A percentile compares a stretch with the other conserved stretches of the same genome.
Conservation (phyloP, 2,113 vertebrate species). For the Nasalis larvatus region DNA sequence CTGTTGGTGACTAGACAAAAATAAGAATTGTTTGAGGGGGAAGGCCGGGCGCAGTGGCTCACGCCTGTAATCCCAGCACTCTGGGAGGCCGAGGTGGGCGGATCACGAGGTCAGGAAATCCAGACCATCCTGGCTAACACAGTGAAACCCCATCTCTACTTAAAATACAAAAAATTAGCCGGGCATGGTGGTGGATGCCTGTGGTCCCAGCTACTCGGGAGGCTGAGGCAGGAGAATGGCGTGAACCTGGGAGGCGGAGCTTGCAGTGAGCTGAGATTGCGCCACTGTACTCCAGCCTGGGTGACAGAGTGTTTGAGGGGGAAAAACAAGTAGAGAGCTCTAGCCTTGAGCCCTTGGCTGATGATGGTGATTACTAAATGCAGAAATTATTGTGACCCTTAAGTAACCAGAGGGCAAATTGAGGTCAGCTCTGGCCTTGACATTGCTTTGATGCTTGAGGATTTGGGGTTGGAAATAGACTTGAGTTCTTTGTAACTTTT, state of each 20-base stretch:
- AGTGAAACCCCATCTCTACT: too few species aligned
- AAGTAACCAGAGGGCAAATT: not conserved
- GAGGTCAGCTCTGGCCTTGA: not conserved
- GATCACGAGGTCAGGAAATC: too few species aligned
- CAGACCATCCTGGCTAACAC: too few species aligned
- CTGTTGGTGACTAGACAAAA: constrained; percentile 23
- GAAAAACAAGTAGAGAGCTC: not conserved
- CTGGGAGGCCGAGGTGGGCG: fast-evolving
- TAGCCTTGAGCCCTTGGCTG: not conserved
- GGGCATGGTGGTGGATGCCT: too few species aligned
- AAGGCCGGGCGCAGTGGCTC: too few species aligned
- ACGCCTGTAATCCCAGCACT: too few species aligned
- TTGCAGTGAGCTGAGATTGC: too few species aligned
- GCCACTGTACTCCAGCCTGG: too few species aligned
- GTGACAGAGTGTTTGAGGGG: not conserved
- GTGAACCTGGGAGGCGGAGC: too few species aligned
- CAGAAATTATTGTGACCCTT: not conserved
- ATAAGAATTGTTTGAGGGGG: not conserved
- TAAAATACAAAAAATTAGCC: too few species aligned
- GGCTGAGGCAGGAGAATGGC: too few species aligned
- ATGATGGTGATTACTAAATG: not conserved
- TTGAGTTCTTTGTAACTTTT: not conserved
- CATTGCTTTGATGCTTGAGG: not conserved
- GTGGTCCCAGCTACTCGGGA: too few species aligned
- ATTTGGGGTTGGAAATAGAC: not conserved